Conservation (phyloP, 2,888 invertebrate species). For the Polyommatus icarus region DNA sequence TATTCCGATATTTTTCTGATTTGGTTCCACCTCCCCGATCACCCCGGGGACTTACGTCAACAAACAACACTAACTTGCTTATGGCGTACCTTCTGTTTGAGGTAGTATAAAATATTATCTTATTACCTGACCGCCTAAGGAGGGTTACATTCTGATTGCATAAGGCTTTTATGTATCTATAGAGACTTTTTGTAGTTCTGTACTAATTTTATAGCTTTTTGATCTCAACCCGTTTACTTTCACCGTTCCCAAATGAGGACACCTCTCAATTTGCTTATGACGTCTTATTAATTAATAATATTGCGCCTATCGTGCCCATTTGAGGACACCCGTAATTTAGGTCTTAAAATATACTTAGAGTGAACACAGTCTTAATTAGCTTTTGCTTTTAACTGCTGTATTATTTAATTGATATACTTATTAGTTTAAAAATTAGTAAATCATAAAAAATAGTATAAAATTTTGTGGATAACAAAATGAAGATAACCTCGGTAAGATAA, state of each 20-base stretch:
- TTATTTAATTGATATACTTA: too few species aligned
- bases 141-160: slow-evolving; percentile 9
- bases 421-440: too few species aligned
- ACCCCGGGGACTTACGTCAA: slow-evolving; percentile 7
- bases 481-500: too few species aligned
- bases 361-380: too few species aligned
- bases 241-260: not conserved
- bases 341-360: too few species aligned
- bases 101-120: slow-evolving; percentile 16
- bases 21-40: not conserved
- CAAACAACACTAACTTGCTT: slow-evolving; percentile 18
- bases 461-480: not conserved
- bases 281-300: not conserved
- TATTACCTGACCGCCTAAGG: slow-evolving; percentile 16
- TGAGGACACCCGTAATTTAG: too few species aligned
- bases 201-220: not conserved
- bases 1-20: slow-evolving; percentile 4
- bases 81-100: slow-evolving; percentile 4
- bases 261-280: not conserved
- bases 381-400: too few species aligned
- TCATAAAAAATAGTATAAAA: too few species aligned
- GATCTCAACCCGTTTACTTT: not conserved
- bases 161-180: not conserved
- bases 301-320: too few species aligned
- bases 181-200: not conserved